Evolutionary conservation across 1,140 invertebrate species (phyloP).

Genomic region (Pachyrhynchus sulphureomaculatus): DNA sequence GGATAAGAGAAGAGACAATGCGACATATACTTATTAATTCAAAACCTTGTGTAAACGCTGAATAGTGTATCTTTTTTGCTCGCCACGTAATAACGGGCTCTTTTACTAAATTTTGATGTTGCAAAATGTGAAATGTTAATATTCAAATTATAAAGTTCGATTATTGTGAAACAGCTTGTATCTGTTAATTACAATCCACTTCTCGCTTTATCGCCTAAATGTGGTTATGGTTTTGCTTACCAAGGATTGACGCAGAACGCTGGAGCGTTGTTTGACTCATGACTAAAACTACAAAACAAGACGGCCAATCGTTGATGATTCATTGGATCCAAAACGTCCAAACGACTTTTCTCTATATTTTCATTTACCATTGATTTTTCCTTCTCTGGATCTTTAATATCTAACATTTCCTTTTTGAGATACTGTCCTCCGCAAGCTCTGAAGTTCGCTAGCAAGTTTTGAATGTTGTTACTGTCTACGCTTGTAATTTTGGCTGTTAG

Average conservation of each 20-base stretch:
- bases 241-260: constrained; percentile 88
- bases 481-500: constrained; percentile 67
- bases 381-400: constrained; percentile 4
- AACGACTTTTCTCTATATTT: background rate
- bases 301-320: constrained; percentile 89
- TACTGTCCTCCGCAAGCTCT: constrained; percentile 78
- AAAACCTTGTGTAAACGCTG: too few species aligned
- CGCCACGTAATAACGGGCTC: too few species aligned
- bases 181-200: too few species aligned
- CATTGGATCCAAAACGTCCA: constrained; percentile 80
- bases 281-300: constrained; percentile 89
- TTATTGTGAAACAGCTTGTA: too few species aligned
- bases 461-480: constrained; percentile 65
- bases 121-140: too few species aligned
- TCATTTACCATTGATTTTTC: background rate
- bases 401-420: constrained; percentile 47
- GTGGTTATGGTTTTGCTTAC: too few species aligned
- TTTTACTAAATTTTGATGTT: too few species aligned
- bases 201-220: too few species aligned
- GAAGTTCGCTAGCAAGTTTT: constrained; percentile 78
- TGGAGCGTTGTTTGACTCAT: constrained; percentile 75
- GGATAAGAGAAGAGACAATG: too few species aligned
- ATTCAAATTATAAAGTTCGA: too few species aligned
- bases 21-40: too few species aligned
- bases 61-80: too few species aligned